Evolutionary conservation across 2,888 invertebrate genomes (phyloP), one percentile per base, ranked within the genome.

Genomic region (Habroteleia sp.): DNA sequence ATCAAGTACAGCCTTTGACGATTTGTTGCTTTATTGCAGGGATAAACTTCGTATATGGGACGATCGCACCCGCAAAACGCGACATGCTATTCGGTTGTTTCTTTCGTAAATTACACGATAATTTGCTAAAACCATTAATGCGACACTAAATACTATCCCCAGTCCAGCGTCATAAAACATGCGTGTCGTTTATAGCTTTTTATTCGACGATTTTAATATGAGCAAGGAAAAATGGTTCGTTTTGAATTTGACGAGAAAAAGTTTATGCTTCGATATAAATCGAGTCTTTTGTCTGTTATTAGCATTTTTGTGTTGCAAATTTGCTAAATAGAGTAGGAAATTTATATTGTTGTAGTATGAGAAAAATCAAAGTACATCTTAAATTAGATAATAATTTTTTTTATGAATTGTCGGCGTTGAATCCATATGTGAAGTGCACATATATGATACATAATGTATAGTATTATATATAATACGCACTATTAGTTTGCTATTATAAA

Each of bases 1-100:
- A 62, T 58, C 54, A 46, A 17, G 48, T 16, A 52, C 42, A 56
- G 37, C n/a, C 29, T 68, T 68, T 71, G 69, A 74, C 63, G 74
- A 77, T 60, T 72, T 56, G 66, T 56, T 58, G 54, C 63, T 74
- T 77, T 71, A 77, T 74, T 65, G 62, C 46, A 29, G 35, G 69
- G 58, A 76, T 74, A 74, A 74, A 76, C 73, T 48, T 65, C 48
- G 39, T 62, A 54, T 62, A 71, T 62, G 41, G 54, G 41, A 62
- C 46, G 54, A 62, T 71, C 56, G 60, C 60, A 60, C 52, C 48
- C 63, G 60, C 42, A 29, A 62, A 35, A 42, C 39, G 33, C 14
- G 50, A 50, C 72, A 44, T 37, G 50, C 65, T 20, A 33, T 48
- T 56, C 11, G 31, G 29, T 33, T 73, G 50, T 52, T 56, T 56